Conservation (phyloP, 1,140 invertebrate species). For the Nasonia longicornis region DNA sequence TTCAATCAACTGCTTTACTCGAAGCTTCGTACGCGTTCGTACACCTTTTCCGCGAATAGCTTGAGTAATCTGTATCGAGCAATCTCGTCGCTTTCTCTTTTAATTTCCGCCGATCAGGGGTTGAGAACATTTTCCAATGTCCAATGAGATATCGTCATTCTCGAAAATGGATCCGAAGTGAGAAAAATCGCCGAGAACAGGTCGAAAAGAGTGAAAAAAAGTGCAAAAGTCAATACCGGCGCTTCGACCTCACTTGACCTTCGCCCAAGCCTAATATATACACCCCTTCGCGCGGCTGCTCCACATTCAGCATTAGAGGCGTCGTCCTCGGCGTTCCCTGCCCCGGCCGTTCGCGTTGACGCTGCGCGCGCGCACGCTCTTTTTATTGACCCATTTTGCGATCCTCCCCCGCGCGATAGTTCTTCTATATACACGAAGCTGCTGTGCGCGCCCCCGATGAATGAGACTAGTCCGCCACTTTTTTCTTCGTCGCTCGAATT, state of each 20-base stretch:
- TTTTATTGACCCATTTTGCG: slow-evolving; percentile 27
- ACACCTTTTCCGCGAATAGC: background rate
- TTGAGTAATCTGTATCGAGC: background rate
- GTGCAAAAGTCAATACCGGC: background rate
- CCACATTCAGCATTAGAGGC: slow-evolving; percentile 18
- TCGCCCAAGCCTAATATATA: slow-evolving; percentile 48
- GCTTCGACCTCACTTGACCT: slow-evolving; percentile 49
- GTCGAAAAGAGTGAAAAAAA: background rate
- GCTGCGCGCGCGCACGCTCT: slow-evolving; percentile 17
- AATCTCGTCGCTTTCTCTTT: background rate
- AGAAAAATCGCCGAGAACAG: background rate
- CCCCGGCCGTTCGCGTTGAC: background rate
- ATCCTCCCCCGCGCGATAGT: background rate
- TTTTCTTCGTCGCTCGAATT: background rate
- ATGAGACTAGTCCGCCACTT: background rate
- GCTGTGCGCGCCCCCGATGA: background rate
- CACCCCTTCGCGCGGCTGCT: slow-evolving; percentile 43
- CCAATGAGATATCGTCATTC: too few species aligned
- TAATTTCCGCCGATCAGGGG: background rate
- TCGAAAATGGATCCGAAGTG: too few species aligned
- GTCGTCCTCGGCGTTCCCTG: background rate
- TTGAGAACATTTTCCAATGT: too few species aligned
- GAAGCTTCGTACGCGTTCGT: background rate
- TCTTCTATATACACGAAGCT: background rate
- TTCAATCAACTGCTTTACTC: slow-evolving; percentile 1